Conservation (phyloP, 2,888 invertebrate genomes). For the Pristionchus entomophagus region DNA sequence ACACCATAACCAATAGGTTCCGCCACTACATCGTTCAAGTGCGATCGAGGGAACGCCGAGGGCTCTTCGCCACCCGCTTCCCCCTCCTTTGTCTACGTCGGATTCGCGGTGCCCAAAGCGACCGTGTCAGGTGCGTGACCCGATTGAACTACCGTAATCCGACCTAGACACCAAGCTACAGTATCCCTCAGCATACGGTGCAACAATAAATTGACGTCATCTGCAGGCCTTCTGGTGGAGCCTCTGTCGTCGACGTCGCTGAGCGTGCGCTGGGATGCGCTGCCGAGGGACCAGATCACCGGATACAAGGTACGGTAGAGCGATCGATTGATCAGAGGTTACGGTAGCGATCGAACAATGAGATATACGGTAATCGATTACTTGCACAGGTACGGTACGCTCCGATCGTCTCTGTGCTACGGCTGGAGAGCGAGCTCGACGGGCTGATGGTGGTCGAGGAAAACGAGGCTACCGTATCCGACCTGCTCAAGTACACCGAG, state of each 20-base stretch:
- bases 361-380: not conserved
- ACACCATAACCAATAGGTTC: too few relatives aligned
- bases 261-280: conserved; percentile 76
- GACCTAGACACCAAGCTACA: not conserved
- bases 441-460: conserved; percentile 71
- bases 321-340: not conserved
- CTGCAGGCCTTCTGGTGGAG: conserved; percentile 69
- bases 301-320: conserved; percentile 65
- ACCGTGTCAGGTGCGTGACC: not conserved
- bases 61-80: conserved; percentile 91
- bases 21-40: conserved; percentile 91
- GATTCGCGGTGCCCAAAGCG: conserved; percentile 81
- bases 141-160: not conserved
- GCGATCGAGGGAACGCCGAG: conserved; percentile 90
- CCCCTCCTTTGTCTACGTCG: conserved; percentile 94
- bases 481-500: conserved; percentile 73
- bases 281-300: conserved; percentile 63
- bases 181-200: not conserved
- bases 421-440: conserved; percentile 63
- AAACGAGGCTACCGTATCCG: conserved; percentile 62
- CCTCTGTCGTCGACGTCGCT: conserved; percentile 76
- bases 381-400: conserved; percentile 63
- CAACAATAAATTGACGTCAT: not conserved
- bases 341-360: too few relatives aligned
- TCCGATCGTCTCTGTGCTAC: conserved; percentile 66